A percentile compares a stretch with the other conserved stretches of the same genome.
Evolutionary conservation across 2,888 invertebrate species (phyloP).

Genomic region (Rutpela maculata): DNA sequence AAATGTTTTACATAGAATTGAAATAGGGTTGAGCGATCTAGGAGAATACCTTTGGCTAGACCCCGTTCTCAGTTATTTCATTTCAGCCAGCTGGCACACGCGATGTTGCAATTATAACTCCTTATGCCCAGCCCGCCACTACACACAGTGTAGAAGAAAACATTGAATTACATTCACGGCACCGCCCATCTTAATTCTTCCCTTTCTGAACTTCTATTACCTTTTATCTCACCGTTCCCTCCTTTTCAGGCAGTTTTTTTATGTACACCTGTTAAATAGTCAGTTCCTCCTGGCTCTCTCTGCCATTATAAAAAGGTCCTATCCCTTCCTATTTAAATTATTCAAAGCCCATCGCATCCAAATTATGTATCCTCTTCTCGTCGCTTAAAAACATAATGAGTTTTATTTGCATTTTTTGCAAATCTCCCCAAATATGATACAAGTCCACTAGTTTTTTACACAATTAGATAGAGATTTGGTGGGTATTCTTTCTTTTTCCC

Average conservation of each 20-base stretch:
- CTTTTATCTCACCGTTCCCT: background rate
- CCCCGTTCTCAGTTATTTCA: too few species aligned
- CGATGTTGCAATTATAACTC: too few species aligned
- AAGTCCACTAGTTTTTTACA: background rate
- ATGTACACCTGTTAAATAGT: background rate
- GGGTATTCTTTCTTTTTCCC: constrained; percentile 2
- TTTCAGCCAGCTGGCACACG: too few species aligned
- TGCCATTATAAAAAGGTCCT: background rate
- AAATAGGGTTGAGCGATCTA: too few species aligned
- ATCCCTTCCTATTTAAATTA: background rate
- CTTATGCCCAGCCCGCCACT: too few species aligned
- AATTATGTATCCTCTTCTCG: background rate
- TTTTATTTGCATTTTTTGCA: constrained; percentile 64
- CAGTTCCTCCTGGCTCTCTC: background rate
- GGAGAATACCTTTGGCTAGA: too few species aligned
- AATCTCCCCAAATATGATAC: constrained; percentile 64
- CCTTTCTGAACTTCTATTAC: too few species aligned
- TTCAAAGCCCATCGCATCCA: background rate
- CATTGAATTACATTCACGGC: too few species aligned
- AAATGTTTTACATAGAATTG: too few species aligned
- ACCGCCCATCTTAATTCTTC: too few species aligned
- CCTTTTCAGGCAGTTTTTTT: too few species aligned
- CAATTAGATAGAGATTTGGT: constrained; percentile 13
- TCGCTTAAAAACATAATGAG: background rate
- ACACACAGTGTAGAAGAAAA: too few species aligned